A percentile compares a stretch with the other conserved stretches of the same genome.
These are phyloP conservation scores for Podarcis lilfordi DNA, from an alignment of 2,797 vertebrate species.

Conservation along the genomic window DNA sequence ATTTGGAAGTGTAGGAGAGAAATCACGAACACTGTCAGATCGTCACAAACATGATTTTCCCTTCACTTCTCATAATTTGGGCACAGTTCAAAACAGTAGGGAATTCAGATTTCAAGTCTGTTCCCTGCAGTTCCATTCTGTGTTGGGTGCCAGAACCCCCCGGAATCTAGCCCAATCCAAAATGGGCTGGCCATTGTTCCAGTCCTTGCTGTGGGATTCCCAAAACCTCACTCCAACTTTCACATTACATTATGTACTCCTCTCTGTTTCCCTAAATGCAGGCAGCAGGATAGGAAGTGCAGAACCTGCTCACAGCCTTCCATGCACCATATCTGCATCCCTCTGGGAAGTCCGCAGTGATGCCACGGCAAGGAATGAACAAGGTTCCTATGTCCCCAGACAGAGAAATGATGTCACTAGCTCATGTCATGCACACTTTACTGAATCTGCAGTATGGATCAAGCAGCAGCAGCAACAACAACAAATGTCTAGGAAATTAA, in stretches of 20 bases:
- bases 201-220: background rate
- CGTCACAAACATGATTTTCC: background rate
- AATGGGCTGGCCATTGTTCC: background rate
- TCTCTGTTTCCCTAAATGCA: background rate
- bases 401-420: background rate
- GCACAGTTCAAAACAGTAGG: background rate
- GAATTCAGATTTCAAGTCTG: background rate
- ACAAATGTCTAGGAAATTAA: background rate
- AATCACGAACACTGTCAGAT: background rate
- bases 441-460: background rate
- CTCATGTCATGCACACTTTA: background rate
- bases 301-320: background rate
- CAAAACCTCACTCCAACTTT: background rate
- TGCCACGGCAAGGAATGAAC: too few species aligned
- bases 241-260: too few species aligned
- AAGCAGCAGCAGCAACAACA: background rate
- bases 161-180: too few species aligned
- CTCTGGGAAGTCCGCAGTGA: too few species aligned
- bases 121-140: too few species aligned
- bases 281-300: background rate
- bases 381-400: background rate
- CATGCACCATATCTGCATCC: background rate
- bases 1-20: background rate
- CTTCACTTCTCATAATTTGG: background rate
- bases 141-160: background rate